These are phyloP conservation scores for Aplysia californica DNA, from an alignment of 1,140 invertebrate species.

Conservation along the genomic window DNA sequence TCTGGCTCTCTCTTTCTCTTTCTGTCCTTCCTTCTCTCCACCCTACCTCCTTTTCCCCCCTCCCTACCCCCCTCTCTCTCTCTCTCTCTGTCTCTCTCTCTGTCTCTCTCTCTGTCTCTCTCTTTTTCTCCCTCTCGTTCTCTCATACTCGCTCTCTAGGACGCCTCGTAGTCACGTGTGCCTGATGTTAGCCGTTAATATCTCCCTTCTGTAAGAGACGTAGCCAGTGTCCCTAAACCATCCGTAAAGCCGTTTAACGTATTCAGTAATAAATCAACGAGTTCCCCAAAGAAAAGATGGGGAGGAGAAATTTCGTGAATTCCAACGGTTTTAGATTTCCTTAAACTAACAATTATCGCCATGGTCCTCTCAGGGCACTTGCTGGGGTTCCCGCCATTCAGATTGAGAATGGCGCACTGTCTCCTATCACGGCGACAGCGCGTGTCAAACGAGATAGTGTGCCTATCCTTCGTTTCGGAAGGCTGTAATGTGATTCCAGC, in stretches of 20 bases:
- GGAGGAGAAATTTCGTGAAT: no score
- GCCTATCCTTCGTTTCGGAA: no score
- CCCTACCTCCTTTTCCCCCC: neutral
- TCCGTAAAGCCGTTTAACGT: neutral
- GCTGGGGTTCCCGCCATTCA: no score
- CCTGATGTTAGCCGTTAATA: neutral
- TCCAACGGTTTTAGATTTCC: no score
- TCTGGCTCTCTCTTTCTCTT: neutral
- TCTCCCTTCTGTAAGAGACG: no score
- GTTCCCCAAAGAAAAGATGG: neutral
- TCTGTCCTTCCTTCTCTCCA: neutral
- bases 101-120: neutral
- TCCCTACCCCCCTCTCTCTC: neutral
- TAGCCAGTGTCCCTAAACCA: no score
- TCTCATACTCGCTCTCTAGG: neutral
- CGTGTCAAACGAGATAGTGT: no score
- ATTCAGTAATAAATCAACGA: neutral
- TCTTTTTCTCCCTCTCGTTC: neutral
- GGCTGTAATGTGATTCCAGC: no score
- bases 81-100: neutral
- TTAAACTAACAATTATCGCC: no score
- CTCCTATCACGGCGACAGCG: no score
- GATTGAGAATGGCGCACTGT: no score
- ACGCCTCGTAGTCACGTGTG: neutral
- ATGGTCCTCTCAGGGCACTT: no score